Conservation (phyloP, 2,113 vertebrate species). For the Lichenostomus cassidix region DNA sequence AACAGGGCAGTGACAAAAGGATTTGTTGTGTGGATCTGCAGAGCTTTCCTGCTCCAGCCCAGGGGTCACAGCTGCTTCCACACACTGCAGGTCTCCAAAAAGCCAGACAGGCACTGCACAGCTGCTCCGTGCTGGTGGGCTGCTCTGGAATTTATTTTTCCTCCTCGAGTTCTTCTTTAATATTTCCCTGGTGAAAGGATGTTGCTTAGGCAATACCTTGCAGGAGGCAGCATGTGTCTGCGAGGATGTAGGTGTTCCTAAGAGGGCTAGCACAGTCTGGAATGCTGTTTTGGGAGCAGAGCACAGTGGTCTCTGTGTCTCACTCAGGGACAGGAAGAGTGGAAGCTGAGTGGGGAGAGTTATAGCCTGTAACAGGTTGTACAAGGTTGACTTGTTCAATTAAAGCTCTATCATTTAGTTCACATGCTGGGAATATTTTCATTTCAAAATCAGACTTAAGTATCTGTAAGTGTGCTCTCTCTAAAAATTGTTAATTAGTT, state of each 20-base stretch:
- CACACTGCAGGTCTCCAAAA: background rate
- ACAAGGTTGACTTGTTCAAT: background rate
- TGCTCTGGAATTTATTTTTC: background rate
- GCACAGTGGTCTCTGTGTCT: background rate
- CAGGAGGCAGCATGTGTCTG: background rate
- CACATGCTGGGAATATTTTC: background rate
- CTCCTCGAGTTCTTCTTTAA: background rate
- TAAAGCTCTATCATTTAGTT: background rate
- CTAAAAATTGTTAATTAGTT: background rate
- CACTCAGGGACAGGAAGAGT: background rate
- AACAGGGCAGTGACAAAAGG: background rate
- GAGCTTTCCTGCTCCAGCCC: background rate
- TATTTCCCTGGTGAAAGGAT: constrained; percentile 5
- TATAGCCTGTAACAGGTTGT: background rate
- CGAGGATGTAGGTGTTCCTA: background rate
- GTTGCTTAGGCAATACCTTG: background rate
- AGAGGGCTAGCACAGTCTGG: background rate
- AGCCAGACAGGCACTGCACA: background rate
- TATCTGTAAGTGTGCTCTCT: background rate
- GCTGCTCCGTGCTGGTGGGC: background rate
- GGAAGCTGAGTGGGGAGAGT: background rate
- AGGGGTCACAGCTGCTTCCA: background rate
- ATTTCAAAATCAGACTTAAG: background rate
- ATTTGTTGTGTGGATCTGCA: background rate
- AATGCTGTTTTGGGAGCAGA: background rate